Base-by-base conservation (phyloP, 2,797 vertebrate species). In the Brotula barbata region DNA sequence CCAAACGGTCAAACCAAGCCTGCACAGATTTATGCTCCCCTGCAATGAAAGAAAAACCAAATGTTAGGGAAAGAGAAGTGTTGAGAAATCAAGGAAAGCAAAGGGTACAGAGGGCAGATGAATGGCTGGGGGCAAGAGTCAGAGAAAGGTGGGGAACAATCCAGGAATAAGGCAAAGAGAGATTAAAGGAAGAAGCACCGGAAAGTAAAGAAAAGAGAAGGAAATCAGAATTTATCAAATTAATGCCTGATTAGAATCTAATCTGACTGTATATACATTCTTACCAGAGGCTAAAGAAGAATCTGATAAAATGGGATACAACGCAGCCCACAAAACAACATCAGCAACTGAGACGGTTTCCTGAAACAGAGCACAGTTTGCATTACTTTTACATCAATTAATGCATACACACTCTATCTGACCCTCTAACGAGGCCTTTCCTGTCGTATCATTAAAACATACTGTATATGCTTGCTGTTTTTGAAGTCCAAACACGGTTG, bases 1-100 rank as follows among this genome's bases (percentile, higher is more conserved):
- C 83, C 74, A 96, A 87, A 9, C 70, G 89, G 82, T 91, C 91
- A 82, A 96, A 96, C 96, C 96, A 98, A 33, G 59, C 72, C 39
- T 75, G 83, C 52, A 95, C 77, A 0, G 64, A 83, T 53, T 58
- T 76, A 64, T 86, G 68, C 17, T 94, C 91, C 16, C 85, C 95
- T 96, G 77, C 12, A 23, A 48, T 39, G 40, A 43, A n/a, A 20
- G 19, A 60, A 36, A 55, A 10, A 14, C 33, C 0, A 19, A 52
- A 21, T 28, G 11, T 13, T 23, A 22, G 33, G 8, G 1, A 49
- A 48, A 17, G 21, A n/a, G 1, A 60, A 51, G 7, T 13, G 39
- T 49, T 39, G 25, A 4, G 25, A 28, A 28, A 28, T 28, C 7
- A 16, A 3, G 12, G 21, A 39, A 22, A 5, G 23, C 34, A 1